Percentiles rank a stretch among this genome's conserved stretches.
These are phyloP conservation scores for Berghia stephanieae DNA, from an alignment of 1,140 invertebrate species.

Conservation along the genomic window DNA sequence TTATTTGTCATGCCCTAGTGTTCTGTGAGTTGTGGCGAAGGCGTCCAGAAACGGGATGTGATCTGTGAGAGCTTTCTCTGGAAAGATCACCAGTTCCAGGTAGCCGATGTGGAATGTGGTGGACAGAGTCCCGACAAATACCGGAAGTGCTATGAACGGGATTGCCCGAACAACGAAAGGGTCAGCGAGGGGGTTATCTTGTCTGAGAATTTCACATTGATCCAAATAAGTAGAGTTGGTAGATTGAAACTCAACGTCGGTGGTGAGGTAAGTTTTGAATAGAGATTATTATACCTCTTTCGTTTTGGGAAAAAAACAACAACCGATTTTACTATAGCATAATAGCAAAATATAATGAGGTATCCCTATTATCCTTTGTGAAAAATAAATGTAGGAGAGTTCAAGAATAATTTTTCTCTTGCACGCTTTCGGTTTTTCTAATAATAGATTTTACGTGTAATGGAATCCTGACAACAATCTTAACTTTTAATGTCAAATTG, in stretches of 20 bases:
- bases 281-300: too few species aligned
- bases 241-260: constrained; percentile 4
- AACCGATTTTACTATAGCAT: too few species aligned
- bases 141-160: background rate
- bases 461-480: too few species aligned
- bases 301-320: too few species aligned
- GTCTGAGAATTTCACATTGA: background rate
- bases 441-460: too few species aligned
- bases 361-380: too few species aligned
- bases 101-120: background rate
- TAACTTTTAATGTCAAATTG: too few species aligned
- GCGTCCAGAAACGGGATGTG: background rate
- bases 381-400: too few species aligned
- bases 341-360: too few species aligned
- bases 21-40: constrained; percentile 3
- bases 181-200: background rate
- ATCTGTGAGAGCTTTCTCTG: background rate
- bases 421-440: too few species aligned
- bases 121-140: background rate
- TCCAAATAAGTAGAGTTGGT: background rate
- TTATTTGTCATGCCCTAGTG: background rate
- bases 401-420: too few species aligned
- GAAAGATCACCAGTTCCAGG: background rate
- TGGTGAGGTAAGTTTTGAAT: constrained; percentile 31
- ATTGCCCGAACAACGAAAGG: background rate